phyloP scores from a whole-genome alignment of 2,797 vertebrate genomes.

The Pygocentrus nattereri region DNA sequence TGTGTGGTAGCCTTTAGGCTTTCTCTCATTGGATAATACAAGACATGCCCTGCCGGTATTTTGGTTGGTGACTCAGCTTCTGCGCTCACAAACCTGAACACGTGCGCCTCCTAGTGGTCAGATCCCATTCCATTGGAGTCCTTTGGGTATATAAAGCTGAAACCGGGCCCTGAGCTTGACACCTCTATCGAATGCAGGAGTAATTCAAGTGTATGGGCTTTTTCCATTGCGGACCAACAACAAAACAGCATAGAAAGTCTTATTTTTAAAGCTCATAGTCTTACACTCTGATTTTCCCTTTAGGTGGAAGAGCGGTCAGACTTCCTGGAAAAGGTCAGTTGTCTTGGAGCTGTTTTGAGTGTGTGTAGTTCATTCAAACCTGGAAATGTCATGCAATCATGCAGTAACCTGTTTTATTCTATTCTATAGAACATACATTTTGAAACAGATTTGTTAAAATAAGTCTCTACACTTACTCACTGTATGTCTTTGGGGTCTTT shows the following conservation, averaged over 20 bases:
- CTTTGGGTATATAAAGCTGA: neutral
- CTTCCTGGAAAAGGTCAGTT: constrained; percentile 87
- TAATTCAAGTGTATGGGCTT: neutral
- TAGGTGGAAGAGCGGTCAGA: constrained; percentile 93
- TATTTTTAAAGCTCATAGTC: neutral
- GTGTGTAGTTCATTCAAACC: neutral
- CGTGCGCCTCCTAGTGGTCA: constrained; percentile 36
- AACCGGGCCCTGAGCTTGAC: neutral
- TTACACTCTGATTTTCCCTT: constrained; percentile 36
- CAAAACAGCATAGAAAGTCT: neutral
- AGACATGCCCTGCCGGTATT: neutral
- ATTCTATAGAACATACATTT: too few species aligned
- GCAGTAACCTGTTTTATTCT: neutral
- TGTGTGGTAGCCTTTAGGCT: neutral
- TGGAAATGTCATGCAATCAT: neutral
- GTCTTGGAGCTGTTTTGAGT: neutral
- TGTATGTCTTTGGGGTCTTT: constrained; percentile 5
- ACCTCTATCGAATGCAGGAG: neutral
- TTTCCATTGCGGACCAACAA: neutral
- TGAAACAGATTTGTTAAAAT: too few species aligned
- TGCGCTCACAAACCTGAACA: neutral
- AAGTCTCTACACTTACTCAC: neutral
- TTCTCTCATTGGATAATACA: neutral
- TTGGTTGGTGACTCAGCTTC: neutral
- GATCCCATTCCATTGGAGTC: neutral